Percentiles rank a stretch among this genome's conserved stretches.
Evolutionary conservation across 2,888 invertebrate species (phyloP).

Genomic region (Meiosimyza decipiens): DNA sequence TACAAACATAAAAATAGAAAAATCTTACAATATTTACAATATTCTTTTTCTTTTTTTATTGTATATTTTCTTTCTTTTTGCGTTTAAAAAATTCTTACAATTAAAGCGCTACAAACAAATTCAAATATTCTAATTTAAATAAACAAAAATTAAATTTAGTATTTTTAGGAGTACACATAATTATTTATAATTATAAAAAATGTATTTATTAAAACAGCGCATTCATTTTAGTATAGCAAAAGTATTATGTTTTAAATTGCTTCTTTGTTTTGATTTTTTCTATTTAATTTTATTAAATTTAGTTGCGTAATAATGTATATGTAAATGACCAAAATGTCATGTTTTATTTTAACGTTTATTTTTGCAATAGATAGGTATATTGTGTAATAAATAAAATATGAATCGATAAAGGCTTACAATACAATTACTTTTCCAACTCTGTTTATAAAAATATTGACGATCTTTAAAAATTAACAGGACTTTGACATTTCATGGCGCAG

Average conservation of each 20-base stretch:
- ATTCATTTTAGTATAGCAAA: conserved; percentile 18
- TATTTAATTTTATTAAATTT: conserved; percentile 25
- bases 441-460: background rate
- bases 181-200: conserved; percentile 23
- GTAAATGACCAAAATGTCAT: conserved; percentile 9
- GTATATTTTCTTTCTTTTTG: conserved; percentile 39
- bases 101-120: conserved; percentile 39
- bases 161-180: conserved; percentile 30
- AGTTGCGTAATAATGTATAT: conserved; percentile 3
- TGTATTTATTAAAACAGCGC: conserved; percentile 27
- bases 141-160: conserved; percentile 17
- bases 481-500: conserved; percentile 23
- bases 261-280: conserved; percentile 26
- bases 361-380: background rate
- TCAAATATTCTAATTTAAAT: conserved; percentile 23
- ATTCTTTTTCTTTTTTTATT: conserved; percentile 38
- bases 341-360: conserved; percentile 10
- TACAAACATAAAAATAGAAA: conserved; percentile 63
- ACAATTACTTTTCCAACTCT: conserved; percentile 4
- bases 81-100: conserved; percentile 30
- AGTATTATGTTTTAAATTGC: conserved; percentile 27
- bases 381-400: conserved; percentile 19
- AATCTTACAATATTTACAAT: conserved; percentile 61
- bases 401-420: conserved; percentile 12
- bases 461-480: background rate